A percentile compares a stretch with the other conserved stretches of the same genome.
phyloP scores from a whole-genome alignment of 2,888 invertebrate genomes.

The Rapana venosa region DNA sequence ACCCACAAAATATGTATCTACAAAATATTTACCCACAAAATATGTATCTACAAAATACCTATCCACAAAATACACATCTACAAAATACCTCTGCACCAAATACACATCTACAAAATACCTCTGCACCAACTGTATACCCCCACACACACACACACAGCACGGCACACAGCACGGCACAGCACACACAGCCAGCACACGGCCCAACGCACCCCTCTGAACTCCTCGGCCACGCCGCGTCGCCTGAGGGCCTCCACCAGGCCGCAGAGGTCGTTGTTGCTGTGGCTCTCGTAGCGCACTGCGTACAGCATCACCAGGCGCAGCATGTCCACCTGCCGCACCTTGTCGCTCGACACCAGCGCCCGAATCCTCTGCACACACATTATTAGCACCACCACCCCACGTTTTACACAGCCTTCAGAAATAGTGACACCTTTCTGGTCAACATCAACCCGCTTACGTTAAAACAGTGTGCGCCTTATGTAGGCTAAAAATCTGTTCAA shows the following conservation, averaged over 20 bases:
- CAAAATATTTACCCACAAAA: no score
- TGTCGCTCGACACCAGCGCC: conserved; percentile 86
- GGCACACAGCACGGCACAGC: background rate
- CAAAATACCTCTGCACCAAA: no score
- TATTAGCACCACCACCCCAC: no score
- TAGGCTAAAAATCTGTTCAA: no score
- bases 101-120: background rate
- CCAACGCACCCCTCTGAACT: conserved; percentile 76
- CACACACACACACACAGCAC: background rate
- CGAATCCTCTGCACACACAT: conserved; percentile 84
- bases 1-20: no score
- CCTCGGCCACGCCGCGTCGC: conserved; percentile 85
- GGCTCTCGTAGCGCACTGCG: conserved; percentile 94
- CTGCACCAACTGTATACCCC: background rate
- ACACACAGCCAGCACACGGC: background rate
- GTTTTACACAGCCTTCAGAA: no score
- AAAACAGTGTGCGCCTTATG: no score
- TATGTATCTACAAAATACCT: no score
- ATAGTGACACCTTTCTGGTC: no score
- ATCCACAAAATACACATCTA: no score
- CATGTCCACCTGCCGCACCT: conserved; percentile 88
- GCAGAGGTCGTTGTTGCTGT: conserved; percentile 88
- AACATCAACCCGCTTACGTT: no score
- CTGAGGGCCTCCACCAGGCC: conserved; percentile 87
- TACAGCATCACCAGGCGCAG: conserved; percentile 93